A percentile compares a stretch with the other conserved stretches of the same genome.
Conservation (phyloP, 2,888 invertebrate genomes). For the Pristionchus arcanus region DNA sequence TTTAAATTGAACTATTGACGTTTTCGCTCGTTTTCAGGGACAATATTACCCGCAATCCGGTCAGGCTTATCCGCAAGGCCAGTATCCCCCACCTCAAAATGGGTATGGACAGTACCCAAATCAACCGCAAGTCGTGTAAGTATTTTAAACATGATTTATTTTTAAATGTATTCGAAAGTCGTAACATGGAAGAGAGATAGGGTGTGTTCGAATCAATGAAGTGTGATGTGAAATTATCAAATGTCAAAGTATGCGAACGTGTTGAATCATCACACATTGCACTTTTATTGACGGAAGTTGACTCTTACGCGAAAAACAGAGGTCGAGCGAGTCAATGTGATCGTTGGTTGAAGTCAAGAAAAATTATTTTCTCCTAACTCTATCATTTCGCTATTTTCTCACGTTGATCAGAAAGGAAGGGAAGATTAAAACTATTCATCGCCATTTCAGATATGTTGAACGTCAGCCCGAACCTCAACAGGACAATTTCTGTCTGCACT, state of each 20-base stretch:
- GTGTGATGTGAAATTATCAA: not conserved
- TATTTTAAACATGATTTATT: conserved; percentile 37
- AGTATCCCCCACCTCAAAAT: conserved; percentile 57
- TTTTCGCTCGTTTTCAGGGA: not conserved
- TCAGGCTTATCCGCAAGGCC: conserved; percentile 40
- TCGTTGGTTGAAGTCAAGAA: too few species aligned
- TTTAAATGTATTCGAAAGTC: too few species aligned
- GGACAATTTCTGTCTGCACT: conserved; percentile 71
- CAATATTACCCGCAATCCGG: conserved; percentile 15
- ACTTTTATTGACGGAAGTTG: not conserved
- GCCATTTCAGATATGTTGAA: conserved; percentile 66
- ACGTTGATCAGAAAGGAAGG: too few species aligned
- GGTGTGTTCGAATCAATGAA: not conserved
- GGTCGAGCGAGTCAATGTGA: not conserved
- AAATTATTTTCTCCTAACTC: conserved; percentile 4
- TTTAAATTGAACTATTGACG: not conserved
- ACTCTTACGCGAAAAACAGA: not conserved
- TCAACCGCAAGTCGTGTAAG: conserved; percentile 74
- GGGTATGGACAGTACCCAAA: conserved; percentile 66
- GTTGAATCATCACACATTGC: not conserved
- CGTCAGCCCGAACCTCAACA: conserved; percentile 62
- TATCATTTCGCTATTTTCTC: not conserved
- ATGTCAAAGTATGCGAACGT: not conserved
- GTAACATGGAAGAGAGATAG: too few species aligned
- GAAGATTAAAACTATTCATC: too few species aligned